These are phyloP conservation scores for Anas platyrhynchos DNA, from an alignment of 2,113 vertebrate species.

Conservation along the genomic window DNA sequence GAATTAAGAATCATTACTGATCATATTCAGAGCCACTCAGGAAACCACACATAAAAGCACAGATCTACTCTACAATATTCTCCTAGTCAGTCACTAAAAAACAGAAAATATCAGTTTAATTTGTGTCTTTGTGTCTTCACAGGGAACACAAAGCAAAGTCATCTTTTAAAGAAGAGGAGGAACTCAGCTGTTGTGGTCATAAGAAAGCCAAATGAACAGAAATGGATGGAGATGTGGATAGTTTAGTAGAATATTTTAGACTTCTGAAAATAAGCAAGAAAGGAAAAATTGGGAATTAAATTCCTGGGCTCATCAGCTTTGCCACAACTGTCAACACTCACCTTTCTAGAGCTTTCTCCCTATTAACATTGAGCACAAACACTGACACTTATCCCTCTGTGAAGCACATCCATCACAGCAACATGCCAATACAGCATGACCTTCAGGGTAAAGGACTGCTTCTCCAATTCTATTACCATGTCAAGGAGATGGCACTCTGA, in stretches of 20 bases:
- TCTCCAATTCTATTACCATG: background rate
- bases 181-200: background rate
- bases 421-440: rapidly evolving
- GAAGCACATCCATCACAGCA: background rate
- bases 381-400: background rate
- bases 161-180: background rate
- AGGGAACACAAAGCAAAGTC: background rate
- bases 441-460: background rate
- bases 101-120: background rate
- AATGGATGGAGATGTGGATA: background rate
- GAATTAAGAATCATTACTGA: background rate
- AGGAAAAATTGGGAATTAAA: background rate
- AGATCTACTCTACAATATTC: background rate
- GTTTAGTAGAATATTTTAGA: background rate
- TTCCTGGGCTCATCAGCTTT: background rate
- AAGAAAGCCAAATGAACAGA: background rate
- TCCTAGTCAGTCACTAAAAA: background rate
- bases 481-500: background rate
- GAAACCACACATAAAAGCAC: background rate
- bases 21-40: background rate
- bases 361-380: background rate
- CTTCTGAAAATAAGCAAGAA: background rate
- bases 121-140: background rate
- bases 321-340: background rate
- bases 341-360: background rate